phyloP scores from a whole-genome alignment of 1,140 invertebrate genomes.

The Fopius arisanus region DNA sequence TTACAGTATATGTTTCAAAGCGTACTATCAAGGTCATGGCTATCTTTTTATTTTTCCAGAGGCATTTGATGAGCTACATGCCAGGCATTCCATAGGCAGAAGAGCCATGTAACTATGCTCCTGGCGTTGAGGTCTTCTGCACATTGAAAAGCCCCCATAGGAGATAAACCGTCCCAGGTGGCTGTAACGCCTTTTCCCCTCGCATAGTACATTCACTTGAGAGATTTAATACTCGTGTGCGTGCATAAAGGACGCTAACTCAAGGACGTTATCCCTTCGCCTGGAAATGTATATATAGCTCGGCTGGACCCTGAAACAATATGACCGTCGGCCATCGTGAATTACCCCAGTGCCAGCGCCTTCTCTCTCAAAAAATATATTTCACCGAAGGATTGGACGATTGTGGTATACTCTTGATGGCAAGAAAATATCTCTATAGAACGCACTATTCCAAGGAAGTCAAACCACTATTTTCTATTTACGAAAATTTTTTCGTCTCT shows the following conservation, averaged over 20 bases:
- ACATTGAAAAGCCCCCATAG: slow-evolving; percentile 12
- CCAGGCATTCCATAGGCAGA: slow-evolving; percentile 50
- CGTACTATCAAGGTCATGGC: slow-evolving; percentile 47
- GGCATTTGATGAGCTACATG: slow-evolving; percentile 53
- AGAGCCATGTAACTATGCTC: slow-evolving; percentile 51
- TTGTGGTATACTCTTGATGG: no score
- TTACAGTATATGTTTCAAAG: slow-evolving; percentile 17
- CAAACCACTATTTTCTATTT: no score
- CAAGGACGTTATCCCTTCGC: slow-evolving; percentile 48
- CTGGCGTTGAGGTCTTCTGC: slow-evolving; percentile 33
- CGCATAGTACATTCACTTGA: slow-evolving; percentile 11
- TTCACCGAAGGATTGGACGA: no score
- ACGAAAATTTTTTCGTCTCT: no score
- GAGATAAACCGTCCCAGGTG: neutral
- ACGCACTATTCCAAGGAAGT: no score
- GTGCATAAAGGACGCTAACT: slow-evolving; percentile 43
- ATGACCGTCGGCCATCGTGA: slow-evolving; percentile 7
- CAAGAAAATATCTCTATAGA: no score
- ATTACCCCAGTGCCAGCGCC: slow-evolving; percentile 4
- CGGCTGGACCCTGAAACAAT: slow-evolving; percentile 18
- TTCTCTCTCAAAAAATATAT: neutral
- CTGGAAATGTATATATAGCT: slow-evolving; percentile 16
- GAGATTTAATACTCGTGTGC: slow-evolving; percentile 27
- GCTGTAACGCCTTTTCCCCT: neutral
- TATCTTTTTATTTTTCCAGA: slow-evolving; percentile 52